A percentile compares a stretch with the other conserved stretches of the same genome.
Conservation (phyloP, 2,797 vertebrate genomes). For the Neopelma chrysocephalum region DNA sequence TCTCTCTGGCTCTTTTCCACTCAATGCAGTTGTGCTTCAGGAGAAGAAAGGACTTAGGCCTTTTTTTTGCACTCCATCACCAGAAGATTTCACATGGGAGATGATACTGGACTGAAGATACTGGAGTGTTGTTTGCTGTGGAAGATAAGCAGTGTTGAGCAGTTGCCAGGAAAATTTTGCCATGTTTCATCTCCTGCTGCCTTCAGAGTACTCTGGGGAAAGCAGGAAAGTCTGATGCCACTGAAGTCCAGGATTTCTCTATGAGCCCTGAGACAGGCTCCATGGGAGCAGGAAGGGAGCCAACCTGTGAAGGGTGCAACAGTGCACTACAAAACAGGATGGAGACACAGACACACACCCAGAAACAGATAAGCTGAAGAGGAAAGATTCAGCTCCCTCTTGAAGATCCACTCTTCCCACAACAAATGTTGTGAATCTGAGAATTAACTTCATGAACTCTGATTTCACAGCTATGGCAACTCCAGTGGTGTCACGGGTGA, state of each 20-base stretch:
- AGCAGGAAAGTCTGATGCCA: not conserved
- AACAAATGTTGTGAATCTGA: not conserved
- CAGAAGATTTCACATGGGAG: not conserved
- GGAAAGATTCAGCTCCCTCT: not conserved
- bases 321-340: not conserved
- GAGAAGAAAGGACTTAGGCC: not conserved
- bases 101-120: not conserved
- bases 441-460: not conserved
- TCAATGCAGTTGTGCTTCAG: not conserved
- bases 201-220: not conserved
- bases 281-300: not conserved
- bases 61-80: not conserved
- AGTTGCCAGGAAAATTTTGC: not conserved
- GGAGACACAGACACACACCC: not conserved
- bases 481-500: not conserved
- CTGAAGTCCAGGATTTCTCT: not conserved
- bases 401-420: not conserved
- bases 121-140: not conserved
- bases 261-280: not conserved
- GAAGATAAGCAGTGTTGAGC: not conserved
- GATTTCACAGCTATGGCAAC: not conserved
- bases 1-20: not conserved
- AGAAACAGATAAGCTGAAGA: not conserved
- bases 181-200: not conserved
- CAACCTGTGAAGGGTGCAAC: not conserved